Evolutionary conservation across 2,113 vertebrate genomes (phyloP).

Genomic region (Neodon shergylaensis): DNA sequence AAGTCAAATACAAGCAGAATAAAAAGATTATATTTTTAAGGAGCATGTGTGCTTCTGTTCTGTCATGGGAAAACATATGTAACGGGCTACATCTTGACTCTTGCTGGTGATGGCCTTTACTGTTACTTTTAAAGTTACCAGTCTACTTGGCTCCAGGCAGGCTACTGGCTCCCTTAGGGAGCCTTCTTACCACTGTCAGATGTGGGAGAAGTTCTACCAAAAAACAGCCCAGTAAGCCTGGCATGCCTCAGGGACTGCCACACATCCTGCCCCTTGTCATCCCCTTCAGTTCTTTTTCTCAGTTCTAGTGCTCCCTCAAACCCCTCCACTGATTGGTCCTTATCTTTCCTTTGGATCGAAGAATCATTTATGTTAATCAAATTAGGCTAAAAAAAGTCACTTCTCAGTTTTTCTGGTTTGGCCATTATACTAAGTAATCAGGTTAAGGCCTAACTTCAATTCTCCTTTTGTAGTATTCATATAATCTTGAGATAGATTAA

Average conservation of each 20-base stretch:
- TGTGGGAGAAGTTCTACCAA: not conserved
- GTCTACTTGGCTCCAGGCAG: not conserved
- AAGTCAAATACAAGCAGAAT: not conserved
- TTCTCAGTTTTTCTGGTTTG: constrained; percentile 24
- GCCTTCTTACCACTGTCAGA: not conserved
- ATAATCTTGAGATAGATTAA: constrained; percentile 50
- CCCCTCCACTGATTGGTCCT: not conserved
- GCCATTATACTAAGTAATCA: constrained; percentile 26
- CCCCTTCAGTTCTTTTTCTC: not conserved
- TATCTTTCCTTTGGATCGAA: constrained; percentile 16
- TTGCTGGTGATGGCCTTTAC: not conserved
- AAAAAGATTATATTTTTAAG: not conserved
- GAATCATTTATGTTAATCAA: constrained; percentile 2
- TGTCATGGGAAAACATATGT: not conserved
- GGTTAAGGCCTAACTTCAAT: constrained; percentile 27
- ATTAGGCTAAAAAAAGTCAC: constrained; percentile 48
- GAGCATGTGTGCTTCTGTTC: not conserved
- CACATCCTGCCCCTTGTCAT: not conserved
- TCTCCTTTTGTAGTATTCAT: constrained; percentile 50
- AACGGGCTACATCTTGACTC: not conserved
- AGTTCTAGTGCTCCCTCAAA: not conserved
- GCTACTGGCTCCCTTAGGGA: not conserved
- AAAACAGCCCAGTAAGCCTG: not conserved
- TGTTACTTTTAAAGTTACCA: not conserved
- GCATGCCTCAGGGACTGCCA: not conserved